These are phyloP conservation scores for Corapipo altera DNA, from an alignment of 2,113 vertebrate genomes.

Conservation along the genomic window DNA sequence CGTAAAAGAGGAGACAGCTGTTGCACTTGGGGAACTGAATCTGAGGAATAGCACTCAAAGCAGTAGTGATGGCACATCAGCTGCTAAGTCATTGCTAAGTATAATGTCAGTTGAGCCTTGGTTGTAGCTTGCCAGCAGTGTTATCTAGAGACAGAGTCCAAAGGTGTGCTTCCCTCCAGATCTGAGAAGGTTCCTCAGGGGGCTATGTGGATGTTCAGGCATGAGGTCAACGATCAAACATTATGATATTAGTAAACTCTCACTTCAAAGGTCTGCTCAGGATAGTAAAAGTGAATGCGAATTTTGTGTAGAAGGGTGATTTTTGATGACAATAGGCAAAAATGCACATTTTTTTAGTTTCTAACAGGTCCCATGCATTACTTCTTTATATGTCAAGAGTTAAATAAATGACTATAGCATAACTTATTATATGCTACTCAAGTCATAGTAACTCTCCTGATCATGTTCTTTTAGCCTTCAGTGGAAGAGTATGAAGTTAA, in stretches of 20 bases:
- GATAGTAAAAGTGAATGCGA: not conserved
- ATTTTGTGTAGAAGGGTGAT: not conserved
- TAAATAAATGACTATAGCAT: not conserved
- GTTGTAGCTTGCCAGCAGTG: not conserved
- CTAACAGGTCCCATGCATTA: not conserved
- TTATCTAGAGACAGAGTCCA: not conserved
- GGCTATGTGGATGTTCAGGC: not conserved
- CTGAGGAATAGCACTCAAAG: not conserved
- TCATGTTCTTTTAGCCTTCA: not conserved
- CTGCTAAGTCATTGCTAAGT: not conserved
- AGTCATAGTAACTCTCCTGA: not conserved
- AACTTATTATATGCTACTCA: not conserved
- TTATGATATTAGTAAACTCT: not conserved
- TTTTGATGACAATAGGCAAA: not conserved
- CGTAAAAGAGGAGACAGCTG: not conserved
- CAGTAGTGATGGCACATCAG: not conserved
- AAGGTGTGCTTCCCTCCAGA: not conserved
- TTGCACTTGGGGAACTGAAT: not conserved
- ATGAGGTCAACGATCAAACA: not conserved
- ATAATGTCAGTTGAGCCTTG: not conserved
- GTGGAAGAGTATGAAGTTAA: not conserved
- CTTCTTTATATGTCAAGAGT: not conserved
- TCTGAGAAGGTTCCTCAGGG: not conserved
- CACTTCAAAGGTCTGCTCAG: not conserved
- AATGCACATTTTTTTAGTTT: not conserved